Evolutionary conservation across 2,113 vertebrate species (phyloP).

Genomic region (Notarius lentiginosus): DNA sequence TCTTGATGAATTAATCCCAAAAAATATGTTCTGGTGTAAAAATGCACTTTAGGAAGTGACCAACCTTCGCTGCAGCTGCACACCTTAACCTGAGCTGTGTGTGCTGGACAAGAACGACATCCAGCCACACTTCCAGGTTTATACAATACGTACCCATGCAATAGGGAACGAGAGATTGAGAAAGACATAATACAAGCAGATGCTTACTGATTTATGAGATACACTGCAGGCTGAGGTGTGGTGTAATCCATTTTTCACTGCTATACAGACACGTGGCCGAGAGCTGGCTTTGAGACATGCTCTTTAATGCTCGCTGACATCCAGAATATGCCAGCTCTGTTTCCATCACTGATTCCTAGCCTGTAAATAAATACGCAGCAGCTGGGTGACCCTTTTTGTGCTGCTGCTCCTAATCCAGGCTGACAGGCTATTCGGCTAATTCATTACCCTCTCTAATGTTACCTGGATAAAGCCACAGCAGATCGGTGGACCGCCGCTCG

Average conservation of each 20-base stretch:
- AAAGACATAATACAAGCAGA: constrained; percentile 24
- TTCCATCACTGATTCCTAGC: constrained; percentile 43
- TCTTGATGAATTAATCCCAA: too few relatives aligned
- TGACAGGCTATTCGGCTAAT: constrained; percentile 52
- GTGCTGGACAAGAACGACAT: neutral
- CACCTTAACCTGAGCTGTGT: neutral
- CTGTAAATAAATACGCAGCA: constrained; percentile 53
- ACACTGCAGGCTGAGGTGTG: constrained; percentile 14
- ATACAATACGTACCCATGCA: too few relatives aligned
- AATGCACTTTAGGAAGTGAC: too few relatives aligned
- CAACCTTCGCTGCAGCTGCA: neutral
- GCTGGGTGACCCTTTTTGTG: constrained; percentile 43
- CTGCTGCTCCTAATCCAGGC: constrained; percentile 36
- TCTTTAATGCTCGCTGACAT: constrained; percentile 47
- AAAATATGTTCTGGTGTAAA: too few relatives aligned
- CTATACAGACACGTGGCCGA: neutral
- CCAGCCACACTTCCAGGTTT: neutral
- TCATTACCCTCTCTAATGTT: constrained; percentile 36
- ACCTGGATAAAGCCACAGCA: constrained; percentile 13
- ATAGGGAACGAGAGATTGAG: neutral
- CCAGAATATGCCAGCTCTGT: constrained; percentile 31
- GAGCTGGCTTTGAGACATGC: neutral
- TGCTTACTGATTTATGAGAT: constrained; percentile 48
- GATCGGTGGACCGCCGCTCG: neutral
- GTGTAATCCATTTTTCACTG: constrained; percentile 46